A percentile compares a stretch with the other conserved stretches of the same genome.
Evolutionary conservation across 1,140 invertebrate species (phyloP).

Genomic region (Ganaspis sp.): DNA sequence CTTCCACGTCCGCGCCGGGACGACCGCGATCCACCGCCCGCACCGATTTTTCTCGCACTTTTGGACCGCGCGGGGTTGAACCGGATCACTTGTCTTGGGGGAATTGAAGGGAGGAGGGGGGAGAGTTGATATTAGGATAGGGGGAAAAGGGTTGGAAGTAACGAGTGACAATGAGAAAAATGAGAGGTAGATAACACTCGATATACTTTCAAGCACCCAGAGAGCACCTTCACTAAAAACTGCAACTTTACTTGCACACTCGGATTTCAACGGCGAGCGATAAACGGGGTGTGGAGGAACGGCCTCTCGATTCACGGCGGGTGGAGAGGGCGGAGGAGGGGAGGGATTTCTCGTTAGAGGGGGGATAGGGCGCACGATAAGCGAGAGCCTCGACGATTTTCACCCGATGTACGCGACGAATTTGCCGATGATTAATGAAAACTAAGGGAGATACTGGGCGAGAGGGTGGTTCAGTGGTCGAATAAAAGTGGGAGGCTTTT

Average conservation of each 20-base stretch:
- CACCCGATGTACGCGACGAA: constrained; percentile 37
- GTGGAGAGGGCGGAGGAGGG: constrained; percentile 24
- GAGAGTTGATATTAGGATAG: no score
- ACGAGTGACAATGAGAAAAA: background rate
- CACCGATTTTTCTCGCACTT: constrained; percentile 4
- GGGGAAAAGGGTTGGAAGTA: background rate
- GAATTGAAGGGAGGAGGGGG: background rate
- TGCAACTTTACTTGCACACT: constrained; percentile 46
- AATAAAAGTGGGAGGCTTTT: constrained; percentile 36
- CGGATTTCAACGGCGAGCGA: constrained; percentile 33
- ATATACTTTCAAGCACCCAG: background rate
- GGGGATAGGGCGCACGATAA: constrained; percentile 40
- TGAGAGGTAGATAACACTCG: background rate
- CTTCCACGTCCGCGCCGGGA: constrained; percentile 36
- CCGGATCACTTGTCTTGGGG: no score
- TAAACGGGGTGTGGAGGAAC: constrained; percentile 34
- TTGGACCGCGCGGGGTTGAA: background rate
- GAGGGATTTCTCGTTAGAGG: constrained; percentile 32
- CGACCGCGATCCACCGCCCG: constrained; percentile 37
- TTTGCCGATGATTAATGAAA: constrained; percentile 32
- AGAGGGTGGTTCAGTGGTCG: constrained; percentile 32
- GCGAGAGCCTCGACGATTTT: constrained; percentile 40
- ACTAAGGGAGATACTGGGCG: constrained; percentile 2
- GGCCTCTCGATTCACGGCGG: constrained; percentile 16
- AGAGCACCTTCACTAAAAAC: constrained; percentile 16